These are phyloP conservation scores for Phataginus tetradactyla DNA, from an alignment of 2,797 vertebrate genomes.

Conservation along the genomic window DNA sequence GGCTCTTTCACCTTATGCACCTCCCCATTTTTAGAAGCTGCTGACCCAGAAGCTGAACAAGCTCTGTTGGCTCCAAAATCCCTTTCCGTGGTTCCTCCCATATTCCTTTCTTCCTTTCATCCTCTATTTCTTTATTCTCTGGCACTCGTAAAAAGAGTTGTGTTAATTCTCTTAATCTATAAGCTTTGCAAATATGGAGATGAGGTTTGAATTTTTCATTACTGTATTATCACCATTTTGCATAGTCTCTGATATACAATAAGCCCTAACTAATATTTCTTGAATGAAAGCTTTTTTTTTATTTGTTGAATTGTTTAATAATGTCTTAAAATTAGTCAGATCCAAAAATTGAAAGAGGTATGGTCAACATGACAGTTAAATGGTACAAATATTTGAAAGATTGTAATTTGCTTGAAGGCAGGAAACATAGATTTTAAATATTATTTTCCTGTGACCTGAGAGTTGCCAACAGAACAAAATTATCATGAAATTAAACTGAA, in stretches of 20 bases:
- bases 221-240: background rate
- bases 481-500: background rate
- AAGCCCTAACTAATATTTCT: background rate
- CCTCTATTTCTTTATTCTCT: background rate
- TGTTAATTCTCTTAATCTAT: background rate
- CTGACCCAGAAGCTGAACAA: background rate
- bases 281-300: background rate
- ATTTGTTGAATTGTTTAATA: background rate
- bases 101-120: background rate
- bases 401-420: background rate
- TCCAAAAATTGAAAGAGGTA: background rate
- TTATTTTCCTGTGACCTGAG: background rate
- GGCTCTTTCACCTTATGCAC: background rate
- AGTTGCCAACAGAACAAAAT: background rate
- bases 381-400: background rate
- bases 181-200: background rate
- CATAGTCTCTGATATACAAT: background rate
- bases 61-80: background rate
- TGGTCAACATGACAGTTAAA: background rate
- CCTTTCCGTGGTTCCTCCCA: background rate
- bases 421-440: background rate
- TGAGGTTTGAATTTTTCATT: background rate
- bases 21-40: background rate
- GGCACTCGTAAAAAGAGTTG: background rate
- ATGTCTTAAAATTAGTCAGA: background rate